phyloP scores from a whole-genome alignment of 2,888 invertebrate genomes.

The Toxonevra muliebris region DNA sequence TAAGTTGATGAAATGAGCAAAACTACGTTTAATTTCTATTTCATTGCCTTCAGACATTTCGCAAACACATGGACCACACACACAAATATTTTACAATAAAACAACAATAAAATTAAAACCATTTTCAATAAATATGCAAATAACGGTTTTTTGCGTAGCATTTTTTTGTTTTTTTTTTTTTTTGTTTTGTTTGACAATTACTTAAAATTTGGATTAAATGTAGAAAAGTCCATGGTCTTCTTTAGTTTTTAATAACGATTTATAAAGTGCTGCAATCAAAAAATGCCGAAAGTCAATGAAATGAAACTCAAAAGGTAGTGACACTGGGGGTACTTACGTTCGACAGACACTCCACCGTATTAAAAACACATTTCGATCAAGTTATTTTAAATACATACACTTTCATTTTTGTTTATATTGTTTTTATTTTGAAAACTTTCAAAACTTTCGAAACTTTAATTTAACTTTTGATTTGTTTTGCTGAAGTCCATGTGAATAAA shows the following conservation, averaged over 20 bases:
- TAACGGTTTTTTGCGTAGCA: no score
- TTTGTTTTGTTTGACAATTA: neutral
- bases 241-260: constrained; percentile 18
- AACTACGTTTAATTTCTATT: constrained; percentile 49
- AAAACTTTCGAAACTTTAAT: no score
- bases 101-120: constrained; percentile 6
- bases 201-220: constrained; percentile 2
- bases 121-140: neutral
- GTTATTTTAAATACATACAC: constrained; percentile 22
- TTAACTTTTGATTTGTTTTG: constrained; percentile 14
- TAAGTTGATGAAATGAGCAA: constrained; percentile 20
- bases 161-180: constrained; percentile 14
- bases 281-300: constrained; percentile 49
- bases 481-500: constrained; percentile 48
- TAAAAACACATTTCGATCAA: constrained; percentile 5
- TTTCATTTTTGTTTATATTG: constrained; percentile 8
- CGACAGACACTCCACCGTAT: constrained; percentile 26
- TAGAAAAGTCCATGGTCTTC: constrained; percentile 41
- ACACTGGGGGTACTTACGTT: constrained; percentile 44
- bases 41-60: constrained; percentile 62
- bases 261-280: constrained; percentile 9
- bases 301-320: constrained; percentile 45
- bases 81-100: constrained; percentile 15
- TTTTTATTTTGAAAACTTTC: no score
- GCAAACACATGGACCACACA: constrained; percentile 59